Percentiles rank a stretch among this genome's conserved stretches.
Evolutionary conservation across 2,888 invertebrate species (phyloP).

Genomic region (Podotricha telesiphe): DNA sequence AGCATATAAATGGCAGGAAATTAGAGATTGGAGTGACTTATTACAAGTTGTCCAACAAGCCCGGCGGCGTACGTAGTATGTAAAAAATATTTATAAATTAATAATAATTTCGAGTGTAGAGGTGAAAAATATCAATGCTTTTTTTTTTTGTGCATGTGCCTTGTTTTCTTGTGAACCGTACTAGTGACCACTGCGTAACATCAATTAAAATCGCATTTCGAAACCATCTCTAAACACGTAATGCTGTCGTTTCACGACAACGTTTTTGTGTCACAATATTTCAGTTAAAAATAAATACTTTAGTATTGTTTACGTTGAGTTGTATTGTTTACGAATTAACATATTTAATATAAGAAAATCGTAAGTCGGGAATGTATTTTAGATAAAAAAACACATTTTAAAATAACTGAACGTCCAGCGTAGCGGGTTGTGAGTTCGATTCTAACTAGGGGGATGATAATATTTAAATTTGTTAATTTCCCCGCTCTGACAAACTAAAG

Average conservation of each 20-base stretch:
- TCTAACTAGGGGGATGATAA: too few relatives aligned
- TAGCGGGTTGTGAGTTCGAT: too few relatives aligned
- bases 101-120: background rate
- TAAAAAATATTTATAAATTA: too few relatives aligned
- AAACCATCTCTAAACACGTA: slow-evolving; percentile 64
- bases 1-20: too few relatives aligned
- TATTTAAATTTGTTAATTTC: too few relatives aligned
- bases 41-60: too few relatives aligned
- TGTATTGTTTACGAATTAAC: background rate
- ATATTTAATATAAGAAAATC: background rate
- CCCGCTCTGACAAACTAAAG: too few relatives aligned
- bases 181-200: slow-evolving; percentile 63
- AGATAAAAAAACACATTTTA: too few relatives aligned
- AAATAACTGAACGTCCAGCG: too few relatives aligned
- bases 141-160: background rate
- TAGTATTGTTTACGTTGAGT: slow-evolving; percentile 21
- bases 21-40: too few relatives aligned
- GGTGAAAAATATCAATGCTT: background rate
- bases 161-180: slow-evolving; percentile 51
- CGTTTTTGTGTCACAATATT: slow-evolving; percentile 33
- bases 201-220: slow-evolving; percentile 82
- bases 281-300: slow-evolving; percentile 30
- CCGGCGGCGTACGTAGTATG: too few relatives aligned
- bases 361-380: too few relatives aligned
- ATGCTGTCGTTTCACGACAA: slow-evolving; percentile 63